A percentile compares a stretch with the other conserved stretches of the same genome.
Conservation (phyloP, 2,888 invertebrate genomes). For the Nemotelus pantherinus region DNA sequence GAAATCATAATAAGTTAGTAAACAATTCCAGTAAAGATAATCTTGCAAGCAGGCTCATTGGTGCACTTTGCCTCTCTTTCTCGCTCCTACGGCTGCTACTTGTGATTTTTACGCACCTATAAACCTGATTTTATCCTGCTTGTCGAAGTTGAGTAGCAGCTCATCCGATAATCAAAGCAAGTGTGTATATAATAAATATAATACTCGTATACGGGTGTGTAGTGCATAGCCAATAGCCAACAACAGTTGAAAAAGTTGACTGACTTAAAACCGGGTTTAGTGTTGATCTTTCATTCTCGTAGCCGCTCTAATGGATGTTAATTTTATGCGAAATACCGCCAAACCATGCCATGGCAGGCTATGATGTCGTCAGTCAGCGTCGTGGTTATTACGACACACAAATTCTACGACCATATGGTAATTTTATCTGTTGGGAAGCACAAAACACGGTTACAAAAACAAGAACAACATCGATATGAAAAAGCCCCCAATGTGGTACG, state of each 20-base stretch:
- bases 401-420: slow-evolving; percentile 42
- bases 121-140: too few species aligned
- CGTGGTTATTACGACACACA: slow-evolving; percentile 38
- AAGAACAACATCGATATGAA: background rate
- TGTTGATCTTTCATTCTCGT: slow-evolving; percentile 29
- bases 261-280: slow-evolving; percentile 34
- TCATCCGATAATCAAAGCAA: too few species aligned
- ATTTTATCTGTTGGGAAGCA: slow-evolving; percentile 25
- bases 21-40: slow-evolving; percentile 10
- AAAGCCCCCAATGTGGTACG: background rate
- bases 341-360: slow-evolving; percentile 2
- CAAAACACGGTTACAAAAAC: background rate
- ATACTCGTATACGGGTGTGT: too few species aligned
- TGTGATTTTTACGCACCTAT: too few species aligned
- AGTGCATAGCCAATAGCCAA: too few species aligned
- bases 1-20: background rate
- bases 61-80: background rate
- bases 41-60: background rate
- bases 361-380: slow-evolving; percentile 36
- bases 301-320: slow-evolving; percentile 37
- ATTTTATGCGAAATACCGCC: slow-evolving; percentile 38
- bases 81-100: too few species aligned
- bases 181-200: too few species aligned
- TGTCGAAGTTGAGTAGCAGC: too few species aligned
- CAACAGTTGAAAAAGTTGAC: slow-evolving; percentile 27